Evolutionary conservation across 2,113 vertebrate genomes (phyloP).

Genomic region (Trogon melanurus): DNA sequence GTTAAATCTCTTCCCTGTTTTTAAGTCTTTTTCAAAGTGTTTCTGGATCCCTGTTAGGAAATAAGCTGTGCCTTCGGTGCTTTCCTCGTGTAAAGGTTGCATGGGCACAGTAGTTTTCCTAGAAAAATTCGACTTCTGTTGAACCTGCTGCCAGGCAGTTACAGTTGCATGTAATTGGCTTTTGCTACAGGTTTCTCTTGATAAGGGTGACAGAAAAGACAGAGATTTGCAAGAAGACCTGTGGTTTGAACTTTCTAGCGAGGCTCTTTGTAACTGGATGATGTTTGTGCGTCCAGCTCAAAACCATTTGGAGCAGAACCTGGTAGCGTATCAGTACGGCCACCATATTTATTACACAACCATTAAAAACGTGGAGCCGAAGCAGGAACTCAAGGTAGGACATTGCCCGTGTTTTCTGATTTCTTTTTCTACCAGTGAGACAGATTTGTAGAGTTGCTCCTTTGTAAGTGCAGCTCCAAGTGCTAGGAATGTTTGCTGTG

Average conservation of each 20-base stretch:
- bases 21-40: neutral
- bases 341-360: conserved; percentile 95
- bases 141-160: neutral
- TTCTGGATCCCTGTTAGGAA: neutral
- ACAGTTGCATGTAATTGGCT: neutral
- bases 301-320: conserved; percentile 97
- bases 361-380: conserved; percentile 96
- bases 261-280: conserved; percentile 97
- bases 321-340: conserved; percentile 97
- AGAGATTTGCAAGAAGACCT: conserved; percentile 84
- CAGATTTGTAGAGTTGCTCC: neutral
- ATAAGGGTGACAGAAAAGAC: conserved; percentile 84
- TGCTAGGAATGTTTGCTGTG: neutral
- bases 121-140: neutral
- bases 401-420: neutral
- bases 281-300: conserved; percentile 97
- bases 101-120: neutral
- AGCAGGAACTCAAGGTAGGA: conserved; percentile 95
- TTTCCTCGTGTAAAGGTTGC: neutral
- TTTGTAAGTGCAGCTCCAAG: neutral
- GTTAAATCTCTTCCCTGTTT: neutral
- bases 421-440: neutral
- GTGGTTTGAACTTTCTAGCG: conserved; percentile 95
- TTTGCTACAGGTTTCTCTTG: conserved; percentile 83
- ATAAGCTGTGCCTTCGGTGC: neutral